Conservation (phyloP, 2,888 invertebrate species). For the Alviniconcha strummeri region DNA sequence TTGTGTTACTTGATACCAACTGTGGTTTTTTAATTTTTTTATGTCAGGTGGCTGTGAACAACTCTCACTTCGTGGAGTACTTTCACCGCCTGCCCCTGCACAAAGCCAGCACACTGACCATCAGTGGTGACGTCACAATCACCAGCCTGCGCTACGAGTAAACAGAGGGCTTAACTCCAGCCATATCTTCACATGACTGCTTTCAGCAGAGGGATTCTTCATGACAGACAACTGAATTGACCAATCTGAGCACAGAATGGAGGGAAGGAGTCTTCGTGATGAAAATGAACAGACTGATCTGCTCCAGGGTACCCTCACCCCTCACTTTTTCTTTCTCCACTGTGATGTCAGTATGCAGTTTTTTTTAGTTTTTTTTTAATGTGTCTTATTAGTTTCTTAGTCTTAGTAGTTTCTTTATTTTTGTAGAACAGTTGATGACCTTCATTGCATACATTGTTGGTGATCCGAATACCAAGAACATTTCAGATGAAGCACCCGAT, state of each 20-base stretch:
- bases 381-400: too few relatives aligned
- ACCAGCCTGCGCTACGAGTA: slow-evolving; percentile 22
- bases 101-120: background rate
- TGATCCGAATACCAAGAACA: too few relatives aligned
- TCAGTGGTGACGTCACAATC: slow-evolving; percentile 13
- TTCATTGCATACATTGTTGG: too few relatives aligned
- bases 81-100: slow-evolving; percentile 8
- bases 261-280: too few relatives aligned
- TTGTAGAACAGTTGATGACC: too few relatives aligned
- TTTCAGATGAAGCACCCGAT: too few relatives aligned
- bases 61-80: slow-evolving; percentile 1
- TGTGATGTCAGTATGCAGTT: background rate
- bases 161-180: background rate
- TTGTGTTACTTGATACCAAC: too few relatives aligned
- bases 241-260: too few relatives aligned
- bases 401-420: too few relatives aligned
- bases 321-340: background rate
- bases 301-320: background rate
- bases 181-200: background rate
- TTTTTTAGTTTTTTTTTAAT: too few relatives aligned
- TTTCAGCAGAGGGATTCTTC: background rate
- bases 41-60: slow-evolving; percentile 24
- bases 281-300: too few relatives aligned
- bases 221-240: too few relatives aligned
- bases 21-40: background rate